A percentile compares a stretch with the other conserved stretches of the same genome.
Evolutionary conservation across 2,797 vertebrate genomes (phyloP).

Genomic region (Hirundo rustica): DNA sequence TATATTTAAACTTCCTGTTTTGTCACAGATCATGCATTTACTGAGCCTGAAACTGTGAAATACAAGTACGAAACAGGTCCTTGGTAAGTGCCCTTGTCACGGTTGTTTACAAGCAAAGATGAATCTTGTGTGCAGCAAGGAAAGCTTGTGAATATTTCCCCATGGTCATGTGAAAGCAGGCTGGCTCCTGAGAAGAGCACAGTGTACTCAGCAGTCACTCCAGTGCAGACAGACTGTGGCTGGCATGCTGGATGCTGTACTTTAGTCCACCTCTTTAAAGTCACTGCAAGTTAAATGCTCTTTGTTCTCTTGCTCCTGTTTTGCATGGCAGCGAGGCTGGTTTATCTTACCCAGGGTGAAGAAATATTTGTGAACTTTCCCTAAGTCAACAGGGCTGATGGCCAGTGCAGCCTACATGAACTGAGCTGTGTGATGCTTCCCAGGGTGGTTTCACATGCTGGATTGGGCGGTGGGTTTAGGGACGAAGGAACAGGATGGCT

Average conservation of each 20-base stretch:
- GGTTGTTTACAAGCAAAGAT: background rate
- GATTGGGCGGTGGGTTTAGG: background rate
- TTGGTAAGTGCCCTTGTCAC: constrained; percentile 81
- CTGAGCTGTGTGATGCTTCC: background rate
- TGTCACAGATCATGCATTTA: constrained; percentile 84
- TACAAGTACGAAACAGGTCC: constrained; percentile 95
- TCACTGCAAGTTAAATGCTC: constrained; percentile 1
- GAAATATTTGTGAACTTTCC: constrained; percentile 65
- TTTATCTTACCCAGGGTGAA: constrained; percentile 27
- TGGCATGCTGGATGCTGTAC: background rate
- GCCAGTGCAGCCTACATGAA: background rate
- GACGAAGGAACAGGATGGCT: background rate
- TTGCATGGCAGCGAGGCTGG: background rate
- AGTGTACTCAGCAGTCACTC: background rate
- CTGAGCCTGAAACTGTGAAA: constrained; percentile 87
- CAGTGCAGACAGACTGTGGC: background rate
- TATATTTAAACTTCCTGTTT: constrained; percentile 8
- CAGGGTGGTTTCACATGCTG: background rate
- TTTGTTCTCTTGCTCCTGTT: constrained; percentile 39
- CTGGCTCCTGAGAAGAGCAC: background rate
- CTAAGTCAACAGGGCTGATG: constrained; percentile 8
- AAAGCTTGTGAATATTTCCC: background rate
- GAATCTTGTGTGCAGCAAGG: background rate
- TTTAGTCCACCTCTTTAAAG: background rate
- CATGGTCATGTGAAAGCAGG: background rate